Evolutionary conservation across 2,888 invertebrate genomes (phyloP), one percentile per base, ranked within the genome.

Genomic region (Xylophagus ater): DNA sequence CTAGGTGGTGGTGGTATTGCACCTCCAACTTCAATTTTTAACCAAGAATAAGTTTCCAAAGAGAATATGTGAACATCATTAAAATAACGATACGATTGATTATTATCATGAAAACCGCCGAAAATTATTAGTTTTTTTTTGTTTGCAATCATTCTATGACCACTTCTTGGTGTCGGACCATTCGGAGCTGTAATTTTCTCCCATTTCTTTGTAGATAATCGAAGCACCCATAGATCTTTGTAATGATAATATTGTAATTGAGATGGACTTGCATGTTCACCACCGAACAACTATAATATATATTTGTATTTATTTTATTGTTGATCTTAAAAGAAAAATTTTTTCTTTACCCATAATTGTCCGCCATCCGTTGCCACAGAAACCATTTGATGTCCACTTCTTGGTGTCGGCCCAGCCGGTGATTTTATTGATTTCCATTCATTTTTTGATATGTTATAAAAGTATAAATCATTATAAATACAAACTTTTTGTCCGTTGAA

Each of bases 161-260:
- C 84, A 65, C 84, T 85, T 42, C 87, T 66, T 0, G 89, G 73
- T n/a, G 81, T 81, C 0, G 93, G 94, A 0, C 84, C 88, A 49
- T 78, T 76, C 2, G 75, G 60, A 13, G 76, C 70, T 41, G 71
- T 71, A 30, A 84, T 71, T 70, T 90, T 89, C 52, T 89, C 83
- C 93, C 93, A 94, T 58, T 74, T 76, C 49, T 78, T 79, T 0
- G 74, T 72, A 21, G 72, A 71, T 0, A 92, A 60, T 48, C 82
- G 80, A 57, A 79, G 85, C 39, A 85, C 76, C 92, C 93, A 94
- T 1, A 94, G 67, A 58, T 94, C 93, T 56, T 78, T 80, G 61
- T 89, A 93, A 59, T 94, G 93, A 56, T 90, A 82, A 62, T 90
- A 94, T 63, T 93, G 93, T 13, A 84, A 78, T 57, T 92, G 89